phyloP scores from a whole-genome alignment of 2,888 invertebrate species.

The Teleogryllus oceanicus region DNA sequence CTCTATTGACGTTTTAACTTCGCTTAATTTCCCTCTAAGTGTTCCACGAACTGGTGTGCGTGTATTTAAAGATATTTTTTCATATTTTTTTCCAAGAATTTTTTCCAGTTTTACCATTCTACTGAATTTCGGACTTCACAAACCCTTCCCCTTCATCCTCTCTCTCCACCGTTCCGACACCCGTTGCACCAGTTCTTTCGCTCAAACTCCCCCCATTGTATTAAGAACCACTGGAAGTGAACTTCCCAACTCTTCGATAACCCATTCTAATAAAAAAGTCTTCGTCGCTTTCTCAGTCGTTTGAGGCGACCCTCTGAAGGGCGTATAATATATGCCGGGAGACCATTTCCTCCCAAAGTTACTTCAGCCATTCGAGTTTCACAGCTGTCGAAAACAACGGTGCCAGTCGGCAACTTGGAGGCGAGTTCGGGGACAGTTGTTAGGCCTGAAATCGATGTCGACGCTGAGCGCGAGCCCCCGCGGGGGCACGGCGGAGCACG shows the following conservation, averaged over 20 bases:
- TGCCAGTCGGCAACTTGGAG: not conserved
- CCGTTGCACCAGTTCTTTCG: too few relatives aligned
- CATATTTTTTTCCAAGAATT: too few relatives aligned
- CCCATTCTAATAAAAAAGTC: conserved; percentile 6
- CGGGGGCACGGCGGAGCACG: too few relatives aligned
- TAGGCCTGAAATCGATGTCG: not conserved
- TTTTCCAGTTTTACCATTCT: too few relatives aligned
- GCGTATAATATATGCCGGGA: not conserved
- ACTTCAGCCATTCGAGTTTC: conserved; percentile 2
- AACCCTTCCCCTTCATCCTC: too few relatives aligned
- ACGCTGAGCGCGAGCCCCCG: too few relatives aligned
- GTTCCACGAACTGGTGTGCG: too few relatives aligned
- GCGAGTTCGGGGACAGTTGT: not conserved
- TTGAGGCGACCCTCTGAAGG: not conserved
- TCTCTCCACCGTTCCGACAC: too few relatives aligned
- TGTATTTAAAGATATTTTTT: too few relatives aligned
- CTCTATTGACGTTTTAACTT: too few relatives aligned
- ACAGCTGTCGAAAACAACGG: not conserved
- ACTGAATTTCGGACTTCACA: too few relatives aligned
- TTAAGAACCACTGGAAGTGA: not conserved
- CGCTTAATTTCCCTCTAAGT: too few relatives aligned
- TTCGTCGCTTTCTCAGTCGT: not conserved
- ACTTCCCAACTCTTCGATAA: not conserved
- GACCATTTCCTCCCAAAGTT: conserved; percentile 8
- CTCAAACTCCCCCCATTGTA: not conserved